These are phyloP conservation scores for Falco peregrinus DNA, from an alignment of 2,797 vertebrate genomes.

Conservation along the genomic window DNA sequence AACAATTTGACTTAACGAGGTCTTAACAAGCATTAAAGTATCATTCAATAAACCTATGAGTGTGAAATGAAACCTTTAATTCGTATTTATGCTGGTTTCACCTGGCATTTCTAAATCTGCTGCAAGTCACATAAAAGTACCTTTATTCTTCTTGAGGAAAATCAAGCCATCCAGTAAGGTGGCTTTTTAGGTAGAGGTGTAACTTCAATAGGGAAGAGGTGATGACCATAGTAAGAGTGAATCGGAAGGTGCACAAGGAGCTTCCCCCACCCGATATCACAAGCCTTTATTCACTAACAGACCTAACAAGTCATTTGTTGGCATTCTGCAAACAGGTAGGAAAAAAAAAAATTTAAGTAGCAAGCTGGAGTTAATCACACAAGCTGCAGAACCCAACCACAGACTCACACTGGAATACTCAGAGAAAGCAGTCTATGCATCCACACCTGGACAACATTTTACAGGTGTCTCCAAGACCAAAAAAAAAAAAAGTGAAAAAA, in stretches of 20 bases:
- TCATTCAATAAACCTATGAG: neutral
- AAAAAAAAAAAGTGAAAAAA: neutral
- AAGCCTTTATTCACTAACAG: neutral
- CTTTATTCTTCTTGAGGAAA: neutral
- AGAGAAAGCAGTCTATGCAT: neutral
- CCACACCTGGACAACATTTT: neutral
- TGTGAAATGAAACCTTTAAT: neutral
- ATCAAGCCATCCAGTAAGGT: neutral
- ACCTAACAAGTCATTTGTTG: neutral
- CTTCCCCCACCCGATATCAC: neutral
- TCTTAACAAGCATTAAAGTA: neutral
- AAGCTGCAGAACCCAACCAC: neutral
- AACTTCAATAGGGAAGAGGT: neutral
- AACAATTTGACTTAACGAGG: neutral
- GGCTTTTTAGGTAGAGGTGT: neutral
- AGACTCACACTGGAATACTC: neutral
- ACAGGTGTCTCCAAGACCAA: neutral
- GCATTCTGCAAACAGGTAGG: neutral
- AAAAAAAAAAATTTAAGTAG: neutral
- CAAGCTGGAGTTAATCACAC: neutral
- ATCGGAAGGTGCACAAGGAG: neutral
- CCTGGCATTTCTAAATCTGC: neutral
- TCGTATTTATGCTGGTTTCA: neutral
- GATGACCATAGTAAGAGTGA: neutral
- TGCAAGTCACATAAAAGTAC: neutral